phyloP scores from a whole-genome alignment of 2,888 invertebrate genomes.

The Lysandra coridon region DNA sequence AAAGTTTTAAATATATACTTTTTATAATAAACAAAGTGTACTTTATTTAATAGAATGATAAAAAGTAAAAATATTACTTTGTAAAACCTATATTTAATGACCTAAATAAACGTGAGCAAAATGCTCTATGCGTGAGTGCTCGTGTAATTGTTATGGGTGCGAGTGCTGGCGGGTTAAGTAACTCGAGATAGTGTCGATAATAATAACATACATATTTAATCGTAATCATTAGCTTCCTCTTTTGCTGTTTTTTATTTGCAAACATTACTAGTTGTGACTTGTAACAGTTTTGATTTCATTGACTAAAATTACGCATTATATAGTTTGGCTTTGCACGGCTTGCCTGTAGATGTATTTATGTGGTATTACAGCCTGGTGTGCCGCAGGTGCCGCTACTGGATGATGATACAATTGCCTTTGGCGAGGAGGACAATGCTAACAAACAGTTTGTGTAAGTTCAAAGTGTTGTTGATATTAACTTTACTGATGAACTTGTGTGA shows the following conservation, averaged over 20 bases:
- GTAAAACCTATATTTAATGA: too few species aligned
- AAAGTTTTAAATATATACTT: too few species aligned
- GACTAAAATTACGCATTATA: slow-evolving; percentile 1
- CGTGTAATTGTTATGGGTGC: too few species aligned
- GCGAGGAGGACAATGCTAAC: slow-evolving; percentile 86
- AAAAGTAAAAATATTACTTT: too few species aligned
- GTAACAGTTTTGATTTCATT: slow-evolving; percentile 18
- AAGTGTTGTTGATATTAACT: too few species aligned
- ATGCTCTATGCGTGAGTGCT: too few species aligned
- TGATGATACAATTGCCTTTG: slow-evolving; percentile 92
- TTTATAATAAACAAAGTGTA: too few species aligned
- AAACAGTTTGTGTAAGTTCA: slow-evolving; percentile 71
- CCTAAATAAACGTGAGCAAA: too few species aligned
- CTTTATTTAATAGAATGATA: too few species aligned
- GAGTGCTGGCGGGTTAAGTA: not conserved
- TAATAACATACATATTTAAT: not conserved
- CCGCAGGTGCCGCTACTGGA: slow-evolving; percentile 91
- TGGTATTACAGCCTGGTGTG: slow-evolving; percentile 77
- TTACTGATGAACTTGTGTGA: not conserved
- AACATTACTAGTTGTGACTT: slow-evolving; percentile 28
- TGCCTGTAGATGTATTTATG: slow-evolving; percentile 63
- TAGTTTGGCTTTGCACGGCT: slow-evolving; percentile 72
- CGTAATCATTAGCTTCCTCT: not conserved
- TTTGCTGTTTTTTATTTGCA: slow-evolving; percentile 49
- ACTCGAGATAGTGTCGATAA: not conserved